Percentiles rank a stretch among this genome's conserved stretches.
These are phyloP conservation scores for Pseudomugil gertrudae DNA, from an alignment of 2,797 vertebrate species.

Conservation along the genomic window DNA sequence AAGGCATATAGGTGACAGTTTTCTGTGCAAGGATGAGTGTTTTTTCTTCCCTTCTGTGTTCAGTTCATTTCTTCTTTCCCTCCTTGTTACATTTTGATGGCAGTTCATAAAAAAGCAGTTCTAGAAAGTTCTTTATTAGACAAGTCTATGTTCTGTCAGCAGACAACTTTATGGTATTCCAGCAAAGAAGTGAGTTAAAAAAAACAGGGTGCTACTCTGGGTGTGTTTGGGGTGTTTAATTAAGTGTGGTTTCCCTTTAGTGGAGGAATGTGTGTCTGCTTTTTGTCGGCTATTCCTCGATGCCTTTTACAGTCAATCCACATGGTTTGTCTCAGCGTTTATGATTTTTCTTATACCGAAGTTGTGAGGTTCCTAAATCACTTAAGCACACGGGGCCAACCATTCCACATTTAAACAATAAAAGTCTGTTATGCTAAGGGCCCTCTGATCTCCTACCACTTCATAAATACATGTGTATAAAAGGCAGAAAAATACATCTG, in stretches of 20 bases:
- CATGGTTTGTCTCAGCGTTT: conserved; percentile 98
- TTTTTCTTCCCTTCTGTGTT: conserved; percentile 51
- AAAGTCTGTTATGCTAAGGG: conserved; percentile 91
- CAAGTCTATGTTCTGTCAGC: conserved; percentile 68
- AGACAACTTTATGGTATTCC: conserved; percentile 70
- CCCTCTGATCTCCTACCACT: conserved; percentile 98
- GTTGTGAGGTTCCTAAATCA: conserved; percentile 96
- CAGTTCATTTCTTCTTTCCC: conserved; percentile 29
- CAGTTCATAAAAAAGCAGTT: conserved; percentile 56
- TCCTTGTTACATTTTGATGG: conserved; percentile 64
- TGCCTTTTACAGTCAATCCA: conserved; percentile 91
- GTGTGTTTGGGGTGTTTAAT: conserved; percentile 96
- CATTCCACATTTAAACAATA: conserved; percentile 98
- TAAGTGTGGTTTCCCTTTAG: conserved; percentile 97
- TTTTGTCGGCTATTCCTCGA: conserved; percentile 90
- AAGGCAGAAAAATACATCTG: conserved; percentile 83
- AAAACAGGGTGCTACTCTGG: conserved; percentile 88
- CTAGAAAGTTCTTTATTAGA: conserved; percentile 69
- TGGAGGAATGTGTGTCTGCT: conserved; percentile 96
- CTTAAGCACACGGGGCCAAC: conserved; percentile 85
- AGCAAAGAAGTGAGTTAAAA: conserved; percentile 49
- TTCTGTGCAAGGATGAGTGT: conserved; percentile 39
- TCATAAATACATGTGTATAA: conserved; percentile 99
- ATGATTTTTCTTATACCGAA: conserved; percentile 90
- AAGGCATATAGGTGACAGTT: conserved; percentile 28